These are phyloP conservation scores for Dendrocopos noguchii DNA, from an alignment of 2,113 vertebrate genomes.

Conservation along the genomic window DNA sequence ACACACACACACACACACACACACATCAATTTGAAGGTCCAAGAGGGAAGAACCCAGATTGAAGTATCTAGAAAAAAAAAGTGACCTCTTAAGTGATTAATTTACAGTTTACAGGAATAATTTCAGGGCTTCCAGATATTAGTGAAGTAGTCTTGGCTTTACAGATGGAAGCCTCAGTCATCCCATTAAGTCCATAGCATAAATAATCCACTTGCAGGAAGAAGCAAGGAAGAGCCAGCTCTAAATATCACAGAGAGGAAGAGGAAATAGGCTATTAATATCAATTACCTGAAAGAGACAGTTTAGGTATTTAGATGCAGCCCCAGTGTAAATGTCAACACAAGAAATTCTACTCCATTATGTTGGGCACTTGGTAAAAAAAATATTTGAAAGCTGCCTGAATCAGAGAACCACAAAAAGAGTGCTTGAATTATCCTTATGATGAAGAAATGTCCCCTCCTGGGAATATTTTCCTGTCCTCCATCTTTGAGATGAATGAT, in stretches of 20 bases:
- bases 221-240: not conserved
- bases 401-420: slow-evolving; percentile 43
- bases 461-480: not conserved
- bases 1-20: too few relatives aligned
- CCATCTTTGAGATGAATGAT: slow-evolving; percentile 39
- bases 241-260: slow-evolving; percentile 9
- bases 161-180: not conserved
- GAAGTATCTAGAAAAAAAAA: not conserved
- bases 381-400: slow-evolving; percentile 39
- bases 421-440: slow-evolving; percentile 45
- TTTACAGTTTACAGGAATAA: slow-evolving; percentile 6
- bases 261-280: slow-evolving; percentile 32
- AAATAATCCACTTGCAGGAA: slow-evolving; percentile 5
- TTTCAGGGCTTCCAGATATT: not conserved
- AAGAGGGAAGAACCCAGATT: not conserved
- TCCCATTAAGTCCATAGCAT: not conserved
- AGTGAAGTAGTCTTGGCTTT: not conserved
- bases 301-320: slow-evolving; percentile 4
- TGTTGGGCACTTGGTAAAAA: slow-evolving; percentile 37
- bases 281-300: slow-evolving; percentile 37
- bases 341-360: slow-evolving; percentile 62
- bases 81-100: not conserved
- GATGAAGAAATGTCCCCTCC: slow-evolving; percentile 22
- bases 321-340: slow-evolving; percentile 49
- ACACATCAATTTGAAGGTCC: not conserved